These are phyloP conservation scores for Pogonophryne albipinna DNA, from an alignment of 2,797 vertebrate species.

Conservation along the genomic window DNA sequence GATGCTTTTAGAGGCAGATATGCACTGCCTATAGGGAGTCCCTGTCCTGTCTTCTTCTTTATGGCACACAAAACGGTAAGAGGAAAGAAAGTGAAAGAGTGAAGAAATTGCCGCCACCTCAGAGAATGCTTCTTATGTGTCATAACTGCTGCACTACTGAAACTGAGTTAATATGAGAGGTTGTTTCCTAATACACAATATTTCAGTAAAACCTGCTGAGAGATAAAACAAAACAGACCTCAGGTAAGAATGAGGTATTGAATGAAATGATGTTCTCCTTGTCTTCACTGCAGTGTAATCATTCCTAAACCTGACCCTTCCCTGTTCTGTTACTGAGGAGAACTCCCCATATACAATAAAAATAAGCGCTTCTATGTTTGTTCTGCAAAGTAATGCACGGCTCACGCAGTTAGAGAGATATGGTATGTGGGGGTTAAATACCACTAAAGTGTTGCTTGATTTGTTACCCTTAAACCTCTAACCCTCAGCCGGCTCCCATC, in stretches of 20 bases:
- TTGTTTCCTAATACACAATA: background rate
- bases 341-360: slow-evolving; percentile 31
- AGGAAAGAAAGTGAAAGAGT: slow-evolving; percentile 61
- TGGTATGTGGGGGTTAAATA: slow-evolving; percentile 80
- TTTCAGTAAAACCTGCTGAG: slow-evolving; percentile 25
- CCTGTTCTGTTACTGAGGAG: slow-evolving; percentile 14
- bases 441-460: slow-evolving; percentile 85
- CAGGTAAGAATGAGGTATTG: slow-evolving; percentile 24
- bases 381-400: slow-evolving; percentile 42
- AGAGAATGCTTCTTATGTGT: slow-evolving; percentile 1
- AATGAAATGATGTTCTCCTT: slow-evolving; percentile 16
- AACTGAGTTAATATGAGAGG: background rate
- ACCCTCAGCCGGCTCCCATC: slow-evolving; percentile 83
- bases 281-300: slow-evolving; percentile 26
- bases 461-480: slow-evolving; percentile 87
- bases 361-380: slow-evolving; percentile 60
- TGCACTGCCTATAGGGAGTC: slow-evolving; percentile 79
- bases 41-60: slow-evolving; percentile 59
- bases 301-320: slow-evolving; percentile 34
- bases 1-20: slow-evolving; percentile 84
- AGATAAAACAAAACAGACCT: slow-evolving; percentile 35
- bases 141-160: background rate
- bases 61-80: slow-evolving; percentile 58
- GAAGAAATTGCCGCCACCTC: slow-evolving; percentile 37
- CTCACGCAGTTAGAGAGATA: slow-evolving; percentile 65